A percentile compares a stretch with the other conserved stretches of the same genome.
Evolutionary conservation across 2,797 vertebrate species (phyloP).

Genomic region (Smutsia gigantea): DNA sequence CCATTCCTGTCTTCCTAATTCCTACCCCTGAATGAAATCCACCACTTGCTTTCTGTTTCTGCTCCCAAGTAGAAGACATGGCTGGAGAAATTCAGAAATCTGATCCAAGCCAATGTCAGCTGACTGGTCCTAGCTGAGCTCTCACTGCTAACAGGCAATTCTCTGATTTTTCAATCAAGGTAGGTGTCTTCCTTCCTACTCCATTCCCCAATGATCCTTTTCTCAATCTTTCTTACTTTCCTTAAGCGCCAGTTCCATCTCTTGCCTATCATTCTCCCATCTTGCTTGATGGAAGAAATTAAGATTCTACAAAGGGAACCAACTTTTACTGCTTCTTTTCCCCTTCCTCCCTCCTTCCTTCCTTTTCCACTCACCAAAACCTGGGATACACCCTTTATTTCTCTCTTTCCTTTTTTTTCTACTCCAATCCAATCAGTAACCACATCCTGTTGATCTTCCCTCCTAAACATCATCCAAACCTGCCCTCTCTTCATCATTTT

Average conservation of each 20-base stretch:
- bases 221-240: background rate
- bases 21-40: background rate
- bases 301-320: background rate
- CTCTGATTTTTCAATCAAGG: constrained; percentile 20
- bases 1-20: background rate
- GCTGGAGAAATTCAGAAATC: background rate
- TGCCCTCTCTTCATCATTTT: background rate
- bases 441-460: background rate
- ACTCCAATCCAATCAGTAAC: background rate
- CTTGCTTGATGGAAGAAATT: constrained; percentile 33
- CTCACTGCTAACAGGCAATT: background rate
- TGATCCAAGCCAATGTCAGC: background rate
- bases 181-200: background rate
- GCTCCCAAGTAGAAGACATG: background rate
- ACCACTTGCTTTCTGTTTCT: background rate
- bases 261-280: background rate
- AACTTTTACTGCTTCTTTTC: background rate
- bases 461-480: background rate
- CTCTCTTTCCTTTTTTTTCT: background rate
- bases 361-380: background rate
- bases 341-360: background rate
- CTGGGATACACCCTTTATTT: background rate
- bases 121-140: background rate
- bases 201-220: background rate
- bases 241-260: background rate